phyloP scores from a whole-genome alignment of 1,140 invertebrate species.

The Drosophila equinoxialis region DNA sequence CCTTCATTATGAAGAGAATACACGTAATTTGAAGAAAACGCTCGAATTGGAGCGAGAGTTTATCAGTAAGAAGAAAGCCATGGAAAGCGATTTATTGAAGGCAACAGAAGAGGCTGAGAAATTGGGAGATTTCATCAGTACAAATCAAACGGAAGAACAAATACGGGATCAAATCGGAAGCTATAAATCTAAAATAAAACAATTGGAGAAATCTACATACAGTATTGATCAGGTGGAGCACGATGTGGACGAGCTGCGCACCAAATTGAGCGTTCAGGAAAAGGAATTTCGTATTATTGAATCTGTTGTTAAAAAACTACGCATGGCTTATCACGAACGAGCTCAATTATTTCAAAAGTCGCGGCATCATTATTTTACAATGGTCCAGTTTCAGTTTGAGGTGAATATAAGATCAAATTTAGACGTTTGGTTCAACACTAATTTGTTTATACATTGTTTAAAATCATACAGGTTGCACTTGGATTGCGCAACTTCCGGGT shows the following conservation, averaged over 20 bases:
- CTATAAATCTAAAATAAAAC: slow-evolving; percentile 60
- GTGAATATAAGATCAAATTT: too few relatives aligned
- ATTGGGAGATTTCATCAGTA: slow-evolving; percentile 56
- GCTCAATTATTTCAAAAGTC: slow-evolving; percentile 54
- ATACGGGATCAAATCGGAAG: slow-evolving; percentile 54
- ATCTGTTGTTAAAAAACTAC: slow-evolving; percentile 49
- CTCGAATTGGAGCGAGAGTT: slow-evolving; percentile 37
- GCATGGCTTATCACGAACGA: slow-evolving; percentile 46
- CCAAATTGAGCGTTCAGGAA: slow-evolving; percentile 11
- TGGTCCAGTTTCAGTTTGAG: slow-evolving; percentile 63
- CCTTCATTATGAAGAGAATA: slow-evolving; percentile 51
- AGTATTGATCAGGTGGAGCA: slow-evolving; percentile 42
- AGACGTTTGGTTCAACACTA: too few relatives aligned
- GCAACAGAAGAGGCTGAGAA: slow-evolving; percentile 37
- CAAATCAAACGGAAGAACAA: slow-evolving; percentile 45
- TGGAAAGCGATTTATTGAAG: slow-evolving; percentile 36
- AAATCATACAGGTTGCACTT: slow-evolving; percentile 24
- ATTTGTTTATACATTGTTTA: too few relatives aligned
- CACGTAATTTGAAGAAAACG: slow-evolving; percentile 27
- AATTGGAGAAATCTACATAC: slow-evolving; percentile 52
- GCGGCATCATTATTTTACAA: slow-evolving; percentile 60
- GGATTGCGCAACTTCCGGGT: slow-evolving; percentile 83
- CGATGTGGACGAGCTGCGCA: slow-evolving; percentile 23
- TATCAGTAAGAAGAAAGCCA: slow-evolving; percentile 21
- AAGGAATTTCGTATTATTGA: slow-evolving; percentile 19